phyloP scores from a whole-genome alignment of 1,140 invertebrate species.

The Cotesia typhae region DNA sequence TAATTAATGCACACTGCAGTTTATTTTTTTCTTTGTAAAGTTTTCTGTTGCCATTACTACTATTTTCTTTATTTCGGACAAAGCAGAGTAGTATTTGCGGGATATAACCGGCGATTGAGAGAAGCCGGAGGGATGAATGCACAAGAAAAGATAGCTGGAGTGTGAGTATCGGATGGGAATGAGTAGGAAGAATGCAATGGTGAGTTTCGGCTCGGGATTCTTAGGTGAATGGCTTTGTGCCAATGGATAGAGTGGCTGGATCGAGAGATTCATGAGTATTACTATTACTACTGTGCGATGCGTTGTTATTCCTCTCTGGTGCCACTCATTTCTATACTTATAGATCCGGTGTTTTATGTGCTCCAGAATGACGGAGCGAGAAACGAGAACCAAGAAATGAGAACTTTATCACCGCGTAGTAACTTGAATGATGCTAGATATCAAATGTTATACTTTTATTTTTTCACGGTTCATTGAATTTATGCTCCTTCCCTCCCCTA shows the following conservation, averaged over 20 bases:
- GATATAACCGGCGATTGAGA: not conserved
- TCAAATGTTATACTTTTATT: not conserved
- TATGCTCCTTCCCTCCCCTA: not conserved
- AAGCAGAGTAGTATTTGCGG: not conserved
- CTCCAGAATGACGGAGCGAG: slow-evolving; percentile 28
- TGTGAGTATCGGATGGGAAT: not conserved
- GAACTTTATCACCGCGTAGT: slow-evolving; percentile 29
- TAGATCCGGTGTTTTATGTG: not conserved
- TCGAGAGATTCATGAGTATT: slow-evolving; percentile 37
- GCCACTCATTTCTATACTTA: too few species aligned
- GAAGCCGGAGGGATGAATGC: not conserved
- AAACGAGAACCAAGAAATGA: slow-evolving; percentile 3
- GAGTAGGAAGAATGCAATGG: slow-evolving; percentile 15
- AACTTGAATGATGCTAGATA: slow-evolving; percentile 2
- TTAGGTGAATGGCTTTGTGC: slow-evolving; percentile 25
- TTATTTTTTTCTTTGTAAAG: too few species aligned
- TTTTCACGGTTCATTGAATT: not conserved
- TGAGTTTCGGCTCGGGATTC: slow-evolving; percentile 31
- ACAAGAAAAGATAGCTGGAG: not conserved
- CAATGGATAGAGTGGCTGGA: slow-evolving; percentile 31
- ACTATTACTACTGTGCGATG: slow-evolving; percentile 17
- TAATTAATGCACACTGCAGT: too few species aligned
- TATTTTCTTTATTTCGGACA: not conserved
- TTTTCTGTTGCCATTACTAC: too few species aligned
- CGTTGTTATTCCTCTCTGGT: slow-evolving; percentile 37